These are phyloP conservation scores for Terebella lapidaria DNA, from an alignment of 2,888 invertebrate species.

Conservation along the genomic window DNA sequence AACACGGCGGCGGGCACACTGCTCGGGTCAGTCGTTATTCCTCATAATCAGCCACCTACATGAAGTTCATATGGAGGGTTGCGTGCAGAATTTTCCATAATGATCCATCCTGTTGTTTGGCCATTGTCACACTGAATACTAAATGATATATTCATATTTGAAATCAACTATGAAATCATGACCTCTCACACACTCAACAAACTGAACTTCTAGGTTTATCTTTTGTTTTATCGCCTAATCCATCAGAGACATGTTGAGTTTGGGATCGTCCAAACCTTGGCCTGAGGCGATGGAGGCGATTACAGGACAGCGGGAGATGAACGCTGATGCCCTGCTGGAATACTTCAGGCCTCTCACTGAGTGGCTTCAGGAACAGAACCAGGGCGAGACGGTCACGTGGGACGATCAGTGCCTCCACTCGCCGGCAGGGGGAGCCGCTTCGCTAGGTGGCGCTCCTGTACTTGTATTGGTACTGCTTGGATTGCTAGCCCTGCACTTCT, in stretches of 20 bases:
- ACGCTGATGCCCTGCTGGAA: constrained; percentile 70
- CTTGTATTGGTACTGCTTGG: too few relatives aligned
- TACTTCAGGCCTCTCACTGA: constrained; percentile 76
- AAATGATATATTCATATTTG: too few relatives aligned
- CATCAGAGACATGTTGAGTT: constrained; percentile 49
- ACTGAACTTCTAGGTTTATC: neutral
- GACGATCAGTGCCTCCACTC: constrained; percentile 20
- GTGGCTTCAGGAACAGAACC: constrained; percentile 65
- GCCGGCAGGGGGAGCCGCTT: too few relatives aligned
- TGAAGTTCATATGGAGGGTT: too few relatives aligned
- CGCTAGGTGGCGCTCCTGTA: too few relatives aligned
- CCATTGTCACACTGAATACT: too few relatives aligned
- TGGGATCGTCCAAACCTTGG: constrained; percentile 57
- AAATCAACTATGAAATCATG: too few relatives aligned
- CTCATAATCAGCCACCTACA: too few relatives aligned
- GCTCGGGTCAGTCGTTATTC: constrained; percentile 68
- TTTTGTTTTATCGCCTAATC: neutral
- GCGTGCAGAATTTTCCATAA: too few relatives aligned
- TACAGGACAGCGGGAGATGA: constrained; percentile 55
- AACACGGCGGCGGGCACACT: constrained; percentile 79
- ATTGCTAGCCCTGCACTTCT: too few relatives aligned
- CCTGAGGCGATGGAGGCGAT: constrained; percentile 68
- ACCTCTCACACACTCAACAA: too few relatives aligned
- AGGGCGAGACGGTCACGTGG: constrained; percentile 23
- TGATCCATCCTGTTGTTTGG: too few relatives aligned